phyloP scores from a whole-genome alignment of 2,888 invertebrate species.

The Hypercompe scribonia region DNA sequence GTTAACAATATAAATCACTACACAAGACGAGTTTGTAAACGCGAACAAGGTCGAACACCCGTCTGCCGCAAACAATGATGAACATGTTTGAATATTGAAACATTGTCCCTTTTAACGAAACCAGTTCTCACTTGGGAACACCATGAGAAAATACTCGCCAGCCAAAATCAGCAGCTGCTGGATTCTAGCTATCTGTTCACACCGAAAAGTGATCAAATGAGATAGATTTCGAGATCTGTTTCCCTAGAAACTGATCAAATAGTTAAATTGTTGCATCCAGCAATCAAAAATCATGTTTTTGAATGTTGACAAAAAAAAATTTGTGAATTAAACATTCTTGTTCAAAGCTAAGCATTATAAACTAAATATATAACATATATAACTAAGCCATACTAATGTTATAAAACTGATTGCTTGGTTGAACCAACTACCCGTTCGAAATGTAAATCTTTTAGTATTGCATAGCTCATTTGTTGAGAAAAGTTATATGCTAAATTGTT shows the following conservation, averaged over 20 bases:
- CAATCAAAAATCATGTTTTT: not conserved
- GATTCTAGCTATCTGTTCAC: not conserved
- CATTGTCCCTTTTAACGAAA: conserved; percentile 30
- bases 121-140: conserved; percentile 29
- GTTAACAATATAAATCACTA: conserved; percentile 66
- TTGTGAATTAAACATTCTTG: too few species aligned
- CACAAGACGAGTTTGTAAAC: conserved; percentile 58
- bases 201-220: not conserved
- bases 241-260: not conserved
- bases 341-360: too few species aligned
- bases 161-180: not conserved
- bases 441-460: too few species aligned
- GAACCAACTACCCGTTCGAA: too few species aligned
- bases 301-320: not conserved
- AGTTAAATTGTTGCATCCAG: not conserved
- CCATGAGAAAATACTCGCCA: conserved; percentile 22
- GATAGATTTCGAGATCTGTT: not conserved
- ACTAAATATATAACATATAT: too few species aligned
- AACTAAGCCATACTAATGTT: too few species aligned
- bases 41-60: conserved; percentile 57
- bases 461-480: too few species aligned
- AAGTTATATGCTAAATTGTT: too few species aligned
- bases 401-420: too few species aligned
- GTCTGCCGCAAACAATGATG: conserved; percentile 53
- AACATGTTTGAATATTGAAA: conserved; percentile 40